Base-by-base conservation (phyloP, 2,888 invertebrate species). In the Graphium colonna region DNA sequence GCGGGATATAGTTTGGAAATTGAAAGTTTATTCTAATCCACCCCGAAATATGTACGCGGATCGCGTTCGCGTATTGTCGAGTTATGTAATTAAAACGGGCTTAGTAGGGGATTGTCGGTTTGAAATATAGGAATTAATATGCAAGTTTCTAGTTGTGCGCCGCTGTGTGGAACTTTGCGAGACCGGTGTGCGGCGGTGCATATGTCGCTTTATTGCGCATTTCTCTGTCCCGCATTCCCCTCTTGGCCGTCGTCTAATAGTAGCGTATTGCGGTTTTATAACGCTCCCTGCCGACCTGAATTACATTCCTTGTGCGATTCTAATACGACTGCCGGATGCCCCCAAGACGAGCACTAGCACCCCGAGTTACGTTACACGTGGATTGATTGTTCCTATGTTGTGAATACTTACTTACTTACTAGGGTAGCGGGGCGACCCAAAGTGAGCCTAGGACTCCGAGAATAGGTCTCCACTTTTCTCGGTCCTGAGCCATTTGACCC, bases 221-320 rank as follows among this genome's bases (percentile, higher is more conserved):
- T 76, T 74, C 73, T 69, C 72, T 72, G 70, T 70, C 75, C 69
- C 72, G 65, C 75, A 81, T 83, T 82, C 79, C 78, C 62, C 60
- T 67, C 68, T 69, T 70, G 71, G 73, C 71, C 70, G 68, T 65
- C 60, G 67, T 67, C 71, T 80, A 77, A 80, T 77, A 73, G 70
- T 71, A 64, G 68, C 69, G 71, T 77, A 72, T 73, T 80, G 83
- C 73, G 81, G 82, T 82, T 79, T 77, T 79, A 76, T 80, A 80
- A 78, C n/a, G 75, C 75, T 76, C 71, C 76, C 73, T 71, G 69
- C 71, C 71, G 69, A 77, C 74, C 73, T 73, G 70, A 77, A 79
- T 77, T 75, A 76, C 77, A 79, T 79, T 78, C 78, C 71, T 56
- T 61, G 64, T 58, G 65, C 66, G 68, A 72, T 68, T 71, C 71